These are phyloP conservation scores for Hydrozoanthus tunicans DNA, from an alignment of 64 coral and sea anemone genomes.

Conservation along the genomic window DNA sequence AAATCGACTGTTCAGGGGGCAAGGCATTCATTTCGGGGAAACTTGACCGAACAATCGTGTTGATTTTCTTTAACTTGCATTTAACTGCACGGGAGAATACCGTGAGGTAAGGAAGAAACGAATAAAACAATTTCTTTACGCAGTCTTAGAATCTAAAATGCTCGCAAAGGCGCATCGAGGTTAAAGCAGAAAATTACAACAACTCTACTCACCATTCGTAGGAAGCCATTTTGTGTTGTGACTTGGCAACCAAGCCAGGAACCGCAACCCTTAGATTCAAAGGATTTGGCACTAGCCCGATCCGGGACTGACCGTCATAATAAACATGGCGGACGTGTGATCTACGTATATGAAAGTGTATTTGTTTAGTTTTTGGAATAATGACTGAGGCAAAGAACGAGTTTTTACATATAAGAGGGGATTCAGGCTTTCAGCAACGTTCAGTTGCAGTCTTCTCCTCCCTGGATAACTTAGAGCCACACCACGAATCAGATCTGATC, in stretches of 20 bases:
- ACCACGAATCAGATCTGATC: neutral
- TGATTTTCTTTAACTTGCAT: neutral
- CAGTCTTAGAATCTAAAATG: neutral
- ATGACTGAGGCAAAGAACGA: slow-evolving; percentile 66
- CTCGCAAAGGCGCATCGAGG: neutral
- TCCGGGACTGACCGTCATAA: no score
- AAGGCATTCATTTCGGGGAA: neutral
- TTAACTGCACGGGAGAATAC: neutral
- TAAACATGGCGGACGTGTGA: neutral
- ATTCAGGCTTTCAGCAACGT: slow-evolving; percentile 79
- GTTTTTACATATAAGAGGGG: slow-evolving; percentile 78
- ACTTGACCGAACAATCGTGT: no score
- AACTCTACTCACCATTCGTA: slow-evolving; percentile 63
- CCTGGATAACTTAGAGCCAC: slow-evolving; percentile 82
- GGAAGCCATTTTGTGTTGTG: slow-evolving; percentile 70
- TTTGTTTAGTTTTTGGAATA: neutral
- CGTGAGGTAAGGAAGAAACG: neutral
- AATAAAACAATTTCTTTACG: neutral
- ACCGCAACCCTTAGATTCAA: no score
- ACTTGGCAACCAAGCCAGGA: slow-evolving; percentile 47
- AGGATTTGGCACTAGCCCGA: no score
- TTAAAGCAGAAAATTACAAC: neutral
- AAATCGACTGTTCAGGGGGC: neutral
- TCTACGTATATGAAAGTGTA: neutral
- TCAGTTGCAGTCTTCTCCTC: slow-evolving; percentile 74